phyloP scores from a whole-genome alignment of 2,113 vertebrate species.

The Scartelaos histophorus region DNA sequence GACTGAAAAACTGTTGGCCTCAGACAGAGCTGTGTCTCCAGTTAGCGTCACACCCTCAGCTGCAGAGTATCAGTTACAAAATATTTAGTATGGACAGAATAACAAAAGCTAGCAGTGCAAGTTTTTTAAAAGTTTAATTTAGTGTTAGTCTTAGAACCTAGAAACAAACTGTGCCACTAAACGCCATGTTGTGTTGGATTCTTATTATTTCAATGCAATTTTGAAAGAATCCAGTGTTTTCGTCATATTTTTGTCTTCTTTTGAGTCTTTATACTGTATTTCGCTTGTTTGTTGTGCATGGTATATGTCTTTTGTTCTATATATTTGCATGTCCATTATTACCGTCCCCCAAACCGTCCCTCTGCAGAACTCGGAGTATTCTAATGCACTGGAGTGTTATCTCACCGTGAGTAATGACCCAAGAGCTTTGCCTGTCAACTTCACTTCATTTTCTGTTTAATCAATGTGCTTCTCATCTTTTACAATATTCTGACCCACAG shows the following conservation, averaged over 20 bases:
- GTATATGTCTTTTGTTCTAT: conserved; percentile 42
- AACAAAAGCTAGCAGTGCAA: too few relatives aligned
- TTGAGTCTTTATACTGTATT: not conserved
- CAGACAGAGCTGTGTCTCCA: too few relatives aligned
- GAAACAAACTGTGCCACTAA: too few relatives aligned
- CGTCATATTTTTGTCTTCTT: not conserved
- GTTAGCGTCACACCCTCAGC: too few relatives aligned
- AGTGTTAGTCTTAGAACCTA: too few relatives aligned
- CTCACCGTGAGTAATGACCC: conserved; percentile 88
- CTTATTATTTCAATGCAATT: too few relatives aligned
- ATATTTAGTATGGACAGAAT: too few relatives aligned
- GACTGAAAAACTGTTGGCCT: too few relatives aligned
- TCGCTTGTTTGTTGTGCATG: conserved; percentile 5
- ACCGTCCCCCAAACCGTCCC: conserved; percentile 54
- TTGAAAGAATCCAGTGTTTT: too few relatives aligned
- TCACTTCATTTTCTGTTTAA: conserved; percentile 24
- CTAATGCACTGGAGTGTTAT: conserved; percentile 90
- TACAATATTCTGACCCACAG: conserved; percentile 12
- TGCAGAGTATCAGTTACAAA: too few relatives aligned
- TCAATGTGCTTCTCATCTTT: conserved; percentile 7
- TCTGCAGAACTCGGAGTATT: conserved; percentile 83
- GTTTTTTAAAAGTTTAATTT: too few relatives aligned
- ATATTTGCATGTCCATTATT: conserved; percentile 64
- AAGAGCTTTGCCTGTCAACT: conserved; percentile 46
- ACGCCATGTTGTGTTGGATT: too few relatives aligned